Evolutionary conservation across 30 jellyfish, hydroid and myxozoan species (phyloP).

Genomic region (Morbakka virulenta): DNA sequence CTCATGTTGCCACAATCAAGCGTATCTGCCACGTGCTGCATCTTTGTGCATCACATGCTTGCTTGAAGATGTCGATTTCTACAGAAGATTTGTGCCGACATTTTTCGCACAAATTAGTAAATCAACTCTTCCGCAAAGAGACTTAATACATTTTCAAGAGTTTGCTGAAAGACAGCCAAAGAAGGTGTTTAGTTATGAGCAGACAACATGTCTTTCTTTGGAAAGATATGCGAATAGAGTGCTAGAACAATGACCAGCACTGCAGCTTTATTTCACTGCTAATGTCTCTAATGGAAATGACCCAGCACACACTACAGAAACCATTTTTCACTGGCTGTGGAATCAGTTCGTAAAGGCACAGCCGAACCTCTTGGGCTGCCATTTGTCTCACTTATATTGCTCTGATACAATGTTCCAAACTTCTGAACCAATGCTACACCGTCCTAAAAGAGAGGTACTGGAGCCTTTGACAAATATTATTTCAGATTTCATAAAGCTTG

Average conservation of each 20-base stretch:
- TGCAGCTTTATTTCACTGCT: constrained; percentile 19
- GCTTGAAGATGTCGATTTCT: constrained; percentile 10
- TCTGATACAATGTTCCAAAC: too few species aligned
- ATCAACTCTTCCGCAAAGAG: constrained; percentile 17
- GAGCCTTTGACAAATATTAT: too few species aligned
- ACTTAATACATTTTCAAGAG: constrained; percentile 11
- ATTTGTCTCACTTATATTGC: too few species aligned
- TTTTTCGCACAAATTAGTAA: constrained; percentile 16
- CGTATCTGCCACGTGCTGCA: constrained; percentile 22
- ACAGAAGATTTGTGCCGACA: constrained; percentile 32
- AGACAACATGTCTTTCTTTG: constrained; percentile 47
- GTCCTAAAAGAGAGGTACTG: too few species aligned
- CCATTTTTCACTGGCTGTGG: not conserved
- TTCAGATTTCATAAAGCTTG: too few species aligned
- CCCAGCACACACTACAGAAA: constrained; percentile 25
- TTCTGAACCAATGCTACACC: too few species aligned
- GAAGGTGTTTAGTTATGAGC: constrained; percentile 37
- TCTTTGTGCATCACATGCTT: constrained; percentile 24
- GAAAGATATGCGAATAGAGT: constrained; percentile 18
- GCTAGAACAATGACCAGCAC: constrained; percentile 43
- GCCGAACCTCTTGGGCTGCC: too few species aligned
- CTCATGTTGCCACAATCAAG: constrained; percentile 11
- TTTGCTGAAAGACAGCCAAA: constrained; percentile 40
- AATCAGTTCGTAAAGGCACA: not conserved
- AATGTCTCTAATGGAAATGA: constrained; percentile 18